Conservation (phyloP, 2,113 vertebrate species). For the Nipponia nippon region DNA sequence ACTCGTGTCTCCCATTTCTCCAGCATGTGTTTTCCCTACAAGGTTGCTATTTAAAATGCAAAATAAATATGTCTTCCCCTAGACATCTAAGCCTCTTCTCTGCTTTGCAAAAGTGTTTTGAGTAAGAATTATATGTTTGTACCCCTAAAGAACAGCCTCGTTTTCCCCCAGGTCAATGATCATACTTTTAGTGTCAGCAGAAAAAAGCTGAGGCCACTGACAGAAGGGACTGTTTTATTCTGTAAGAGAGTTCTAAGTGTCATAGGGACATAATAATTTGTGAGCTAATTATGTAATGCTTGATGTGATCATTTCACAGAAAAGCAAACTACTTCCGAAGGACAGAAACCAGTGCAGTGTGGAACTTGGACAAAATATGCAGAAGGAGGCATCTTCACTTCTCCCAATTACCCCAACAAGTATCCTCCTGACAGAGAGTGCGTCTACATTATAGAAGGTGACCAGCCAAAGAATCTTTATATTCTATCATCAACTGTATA, state of each 20-base stretch:
- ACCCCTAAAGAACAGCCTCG: not conserved
- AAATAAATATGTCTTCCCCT: not conserved
- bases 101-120: not conserved
- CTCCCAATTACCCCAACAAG: slow-evolving; percentile 98
- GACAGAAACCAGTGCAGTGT: slow-evolving; percentile 93
- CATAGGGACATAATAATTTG: not conserved
- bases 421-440: slow-evolving; percentile 97
- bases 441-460: slow-evolving; percentile 99
- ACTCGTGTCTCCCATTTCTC: not conserved
- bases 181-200: not conserved
- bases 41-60: not conserved
- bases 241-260: not conserved
- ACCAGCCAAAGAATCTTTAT: not conserved
- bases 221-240: not conserved
- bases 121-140: not conserved
- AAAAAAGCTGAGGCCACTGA: not conserved
- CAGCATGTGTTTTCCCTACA: not conserved
- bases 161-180: not conserved
- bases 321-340: slow-evolving; percentile 88
- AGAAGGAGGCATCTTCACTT: slow-evolving; percentile 95
- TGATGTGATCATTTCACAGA: slow-evolving; percentile 71
- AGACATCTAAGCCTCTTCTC: not conserved
- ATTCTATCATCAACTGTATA: not conserved
- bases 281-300: not conserved
- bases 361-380: slow-evolving; percentile 96